These are phyloP conservation scores for Apodemia hepburni DNA, from an alignment of 2,888 invertebrate species.

Conservation along the genomic window DNA sequence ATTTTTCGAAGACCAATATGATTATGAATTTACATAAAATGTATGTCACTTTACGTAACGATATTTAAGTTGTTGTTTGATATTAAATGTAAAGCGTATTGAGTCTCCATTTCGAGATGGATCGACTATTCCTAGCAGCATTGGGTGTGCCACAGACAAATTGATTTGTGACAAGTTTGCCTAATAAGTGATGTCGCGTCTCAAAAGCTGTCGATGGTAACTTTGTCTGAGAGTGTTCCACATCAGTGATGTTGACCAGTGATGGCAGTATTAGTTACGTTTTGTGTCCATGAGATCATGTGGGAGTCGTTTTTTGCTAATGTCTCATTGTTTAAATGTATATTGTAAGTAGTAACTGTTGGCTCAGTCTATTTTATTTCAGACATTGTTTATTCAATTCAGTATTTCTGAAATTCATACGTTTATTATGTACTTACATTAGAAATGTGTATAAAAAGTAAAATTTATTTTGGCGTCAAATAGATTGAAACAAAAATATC, in stretches of 20 bases:
- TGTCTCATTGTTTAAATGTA: neutral
- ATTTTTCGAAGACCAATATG: slow-evolving; percentile 3
- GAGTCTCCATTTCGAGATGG: neutral
- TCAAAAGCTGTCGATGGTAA: neutral
- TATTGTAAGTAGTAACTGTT: neutral
- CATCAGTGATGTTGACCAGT: slow-evolving; percentile 2
- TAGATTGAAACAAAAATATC: too few relatives aligned
- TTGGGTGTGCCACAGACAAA: neutral
- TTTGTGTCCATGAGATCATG: neutral
- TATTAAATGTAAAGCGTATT: neutral
- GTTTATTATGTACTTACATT: too few relatives aligned
- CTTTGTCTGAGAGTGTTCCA: neutral
- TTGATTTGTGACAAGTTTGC: neutral
- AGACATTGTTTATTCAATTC: neutral
- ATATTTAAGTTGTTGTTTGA: slow-evolving; percentile 5
- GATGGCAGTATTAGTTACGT: slow-evolving; percentile 12
- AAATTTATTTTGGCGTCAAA: too few relatives aligned
- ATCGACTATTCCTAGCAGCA: neutral
- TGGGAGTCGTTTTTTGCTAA: neutral
- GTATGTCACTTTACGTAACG: slow-evolving; percentile 3
- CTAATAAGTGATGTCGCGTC: neutral
- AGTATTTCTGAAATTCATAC: too few relatives aligned
- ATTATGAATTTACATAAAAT: neutral
- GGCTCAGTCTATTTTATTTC: slow-evolving; percentile 1
- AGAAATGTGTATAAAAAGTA: too few relatives aligned